Conservation (phyloP, 2,113 vertebrate species). For the Dicerorhinus sumatrensis region DNA sequence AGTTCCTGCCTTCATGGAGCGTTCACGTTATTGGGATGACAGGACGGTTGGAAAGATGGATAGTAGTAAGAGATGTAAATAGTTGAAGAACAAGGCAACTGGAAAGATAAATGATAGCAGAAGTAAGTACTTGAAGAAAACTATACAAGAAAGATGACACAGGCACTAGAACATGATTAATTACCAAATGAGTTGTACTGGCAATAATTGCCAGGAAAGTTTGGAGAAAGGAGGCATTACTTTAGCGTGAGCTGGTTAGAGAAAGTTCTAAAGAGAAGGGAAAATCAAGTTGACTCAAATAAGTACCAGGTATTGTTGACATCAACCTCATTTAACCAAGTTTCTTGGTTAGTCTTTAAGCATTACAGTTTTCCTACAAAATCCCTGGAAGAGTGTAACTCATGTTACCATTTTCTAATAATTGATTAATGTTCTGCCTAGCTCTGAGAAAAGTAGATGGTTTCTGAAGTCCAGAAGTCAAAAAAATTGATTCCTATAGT, state of each 20-base stretch:
- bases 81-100: background rate
- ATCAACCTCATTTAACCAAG: background rate
- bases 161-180: background rate
- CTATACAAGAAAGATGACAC: background rate
- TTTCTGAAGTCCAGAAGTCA: constrained; percentile 20
- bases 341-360: constrained; percentile 44
- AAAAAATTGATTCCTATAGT: background rate
- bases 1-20: background rate
- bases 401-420: background rate
- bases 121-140: background rate
- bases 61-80: background rate
- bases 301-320: background rate
- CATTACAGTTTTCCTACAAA: constrained; percentile 39
- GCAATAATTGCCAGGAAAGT: background rate
- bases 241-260: background rate
- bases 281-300: background rate
- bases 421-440: background rate
- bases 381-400: background rate
- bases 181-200: background rate
- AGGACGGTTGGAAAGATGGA: background rate
- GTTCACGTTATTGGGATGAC: background rate
- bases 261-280: background rate
- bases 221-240: background rate
- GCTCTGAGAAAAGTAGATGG: background rate
- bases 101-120: background rate